Percentiles rank a stretch among this genome's conserved stretches.
These are phyloP conservation scores for Heliconius aoede DNA, from an alignment of 2,888 invertebrate genomes.

Conservation along the genomic window DNA sequence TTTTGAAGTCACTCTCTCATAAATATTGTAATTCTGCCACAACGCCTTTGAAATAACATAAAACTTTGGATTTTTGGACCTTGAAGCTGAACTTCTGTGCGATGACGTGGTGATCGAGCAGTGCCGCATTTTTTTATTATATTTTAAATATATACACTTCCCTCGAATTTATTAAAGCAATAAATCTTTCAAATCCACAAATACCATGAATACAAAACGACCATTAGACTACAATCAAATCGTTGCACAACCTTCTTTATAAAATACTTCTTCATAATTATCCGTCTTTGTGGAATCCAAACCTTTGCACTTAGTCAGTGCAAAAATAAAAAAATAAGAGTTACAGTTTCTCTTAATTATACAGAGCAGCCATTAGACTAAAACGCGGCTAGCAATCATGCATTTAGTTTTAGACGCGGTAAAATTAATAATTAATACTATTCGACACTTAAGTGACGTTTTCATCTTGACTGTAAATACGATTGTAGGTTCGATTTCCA, in stretches of 20 bases:
- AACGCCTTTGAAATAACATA: constrained; percentile 11
- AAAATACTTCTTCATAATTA: neutral
- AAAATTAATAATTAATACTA: constrained; percentile 16
- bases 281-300: constrained; percentile 6
- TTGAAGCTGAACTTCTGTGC: neutral
- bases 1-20: constrained; percentile 17
- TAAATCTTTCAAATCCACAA: neutral
- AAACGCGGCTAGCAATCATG: constrained; percentile 11
- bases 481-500: neutral
- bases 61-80: constrained; percentile 1
- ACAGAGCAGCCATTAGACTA: constrained; percentile 30
- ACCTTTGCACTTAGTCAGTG: neutral
- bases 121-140: no score
- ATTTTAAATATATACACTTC: no score
- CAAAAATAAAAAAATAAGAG: constrained; percentile 31
- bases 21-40: constrained; percentile 9
- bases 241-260: neutral
- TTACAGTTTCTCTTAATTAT: constrained; percentile 32
- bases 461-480: neutral
- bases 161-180: no score
- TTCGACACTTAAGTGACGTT: neutral
- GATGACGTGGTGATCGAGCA: neutral
- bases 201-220: neutral
- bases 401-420: constrained; percentile 4
- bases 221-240: neutral